These are phyloP conservation scores for Pipistrellus pygmaeus DNA, from an alignment of 2,797 vertebrate genomes.

Conservation along the genomic window DNA sequence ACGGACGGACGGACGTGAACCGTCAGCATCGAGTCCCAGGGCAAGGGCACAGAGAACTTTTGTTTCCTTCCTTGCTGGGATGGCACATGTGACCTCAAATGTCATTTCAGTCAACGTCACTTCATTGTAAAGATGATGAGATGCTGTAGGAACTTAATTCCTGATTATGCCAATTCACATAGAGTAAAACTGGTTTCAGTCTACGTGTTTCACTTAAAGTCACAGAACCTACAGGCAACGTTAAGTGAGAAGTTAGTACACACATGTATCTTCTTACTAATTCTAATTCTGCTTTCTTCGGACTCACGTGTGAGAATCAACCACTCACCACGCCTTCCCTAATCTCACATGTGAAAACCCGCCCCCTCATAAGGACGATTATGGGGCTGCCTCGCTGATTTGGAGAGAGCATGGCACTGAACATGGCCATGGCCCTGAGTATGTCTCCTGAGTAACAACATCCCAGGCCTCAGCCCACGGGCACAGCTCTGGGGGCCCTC, in stretches of 20 bases:
- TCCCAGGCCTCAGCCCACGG: accelerated
- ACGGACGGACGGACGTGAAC: not conserved
- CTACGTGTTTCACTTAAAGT: not conserved
- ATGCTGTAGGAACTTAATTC: not conserved
- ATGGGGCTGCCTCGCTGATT: not conserved
- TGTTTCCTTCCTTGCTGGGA: not conserved
- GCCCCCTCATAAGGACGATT: not conserved
- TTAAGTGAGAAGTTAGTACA: too few relatives aligned
- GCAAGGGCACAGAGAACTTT: not conserved
- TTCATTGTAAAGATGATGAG: too few relatives aligned
- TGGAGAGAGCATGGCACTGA: not conserved
- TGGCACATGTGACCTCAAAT: accelerated
- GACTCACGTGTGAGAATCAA: not conserved
- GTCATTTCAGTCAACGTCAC: not conserved
- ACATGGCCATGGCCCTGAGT: accelerated
- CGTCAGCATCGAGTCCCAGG: not conserved
- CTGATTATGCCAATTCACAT: too few relatives aligned
- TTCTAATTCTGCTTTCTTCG: not conserved
- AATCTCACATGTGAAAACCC: not conserved
- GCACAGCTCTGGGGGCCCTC: not conserved
- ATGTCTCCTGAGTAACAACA: not conserved
- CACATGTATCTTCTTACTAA: not conserved
- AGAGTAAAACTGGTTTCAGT: not conserved
- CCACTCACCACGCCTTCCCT: not conserved
- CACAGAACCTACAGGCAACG: not conserved